Base-by-base conservation (phyloP, 2,888 invertebrate genomes). In the Drosophila fungiperda region DNA sequence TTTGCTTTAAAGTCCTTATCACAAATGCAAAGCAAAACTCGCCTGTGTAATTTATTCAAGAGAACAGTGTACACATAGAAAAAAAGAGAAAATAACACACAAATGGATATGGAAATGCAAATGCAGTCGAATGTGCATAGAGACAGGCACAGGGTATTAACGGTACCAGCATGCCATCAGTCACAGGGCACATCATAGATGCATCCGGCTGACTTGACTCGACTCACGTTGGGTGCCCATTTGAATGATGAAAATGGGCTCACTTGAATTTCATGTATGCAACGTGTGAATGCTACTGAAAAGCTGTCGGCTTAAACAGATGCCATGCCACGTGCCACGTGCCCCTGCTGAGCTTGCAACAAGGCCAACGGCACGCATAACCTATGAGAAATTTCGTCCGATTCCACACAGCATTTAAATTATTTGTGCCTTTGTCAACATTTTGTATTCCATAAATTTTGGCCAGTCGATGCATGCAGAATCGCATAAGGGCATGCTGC, bases 351-450 rank as follows among this genome's bases (percentile, higher is more conserved):
- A 12, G 45, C 23, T 23, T 36, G 20, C 53, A 36, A 29, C 53
- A 4, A 9, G 26, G 26, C 26, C 29, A 52, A 52, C 65, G 42
- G 9, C 26, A 61, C 55, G 52, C 54, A 79, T 68, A 70, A 54
- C 68, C 68, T 65, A 71, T 80, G 78, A 49, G 71, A 36, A 63
- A 76, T 78, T 45, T 73, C 75, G 68, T 62, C 29, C 78, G 68
- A 73, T 57, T 84, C 76, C 76, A 67, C 73, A 79, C 66, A 69
- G 75, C 83, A 84, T 87, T 85, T 88, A 73, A 85, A 85, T 85
- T 83, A 86, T 86, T 89, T 82, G 87, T 71, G 79, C 68, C 76
- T 89, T 82, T 87, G 85, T 87, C 85, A 87, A 89, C 89, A 86
- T 87, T 84, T 76, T 64, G 55, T 61, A 87, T 81, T 84, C 82